Percentiles rank a stretch among this genome's conserved stretches.
Conservation (phyloP, 2,113 vertebrate genomes). For the Eolophus roseicapilla region DNA sequence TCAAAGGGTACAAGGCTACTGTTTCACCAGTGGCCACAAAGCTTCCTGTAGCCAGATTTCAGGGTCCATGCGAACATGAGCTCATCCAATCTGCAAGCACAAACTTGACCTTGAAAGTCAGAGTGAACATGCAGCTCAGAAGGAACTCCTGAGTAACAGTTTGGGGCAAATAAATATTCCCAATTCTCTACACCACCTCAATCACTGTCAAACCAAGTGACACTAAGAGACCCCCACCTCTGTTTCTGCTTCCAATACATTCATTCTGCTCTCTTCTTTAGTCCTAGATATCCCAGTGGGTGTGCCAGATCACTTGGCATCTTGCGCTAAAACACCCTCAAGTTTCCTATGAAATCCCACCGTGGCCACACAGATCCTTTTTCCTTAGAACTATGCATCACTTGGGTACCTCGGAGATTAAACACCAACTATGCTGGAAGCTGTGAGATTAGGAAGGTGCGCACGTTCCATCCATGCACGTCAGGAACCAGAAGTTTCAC, state of each 20-base stretch:
- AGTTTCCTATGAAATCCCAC: neutral
- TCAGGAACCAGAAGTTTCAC: neutral
- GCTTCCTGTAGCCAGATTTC: neutral
- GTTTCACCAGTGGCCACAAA: neutral
- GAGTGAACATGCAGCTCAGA: slow-evolving; percentile 6
- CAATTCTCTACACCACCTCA: neutral
- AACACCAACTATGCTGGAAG: neutral
- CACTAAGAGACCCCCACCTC: neutral
- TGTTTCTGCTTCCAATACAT: neutral
- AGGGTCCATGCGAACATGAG: neutral
- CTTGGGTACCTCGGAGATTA: neutral
- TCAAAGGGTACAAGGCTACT: neutral
- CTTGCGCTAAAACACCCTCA: neutral
- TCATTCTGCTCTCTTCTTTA: neutral
- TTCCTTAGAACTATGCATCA: neutral
- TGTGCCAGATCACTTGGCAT: neutral
- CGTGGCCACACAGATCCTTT: neutral
- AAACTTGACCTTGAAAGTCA: neutral
- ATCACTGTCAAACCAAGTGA: neutral
- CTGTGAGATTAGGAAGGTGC: neutral
- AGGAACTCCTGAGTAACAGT: neutral
- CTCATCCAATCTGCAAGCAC: neutral
- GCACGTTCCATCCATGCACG: neutral
- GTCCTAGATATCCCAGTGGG: neutral
- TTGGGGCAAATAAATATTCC: neutral